Evolutionary conservation across 2,797 vertebrate genomes (phyloP).

Genomic region (Lepus townsendii): DNA sequence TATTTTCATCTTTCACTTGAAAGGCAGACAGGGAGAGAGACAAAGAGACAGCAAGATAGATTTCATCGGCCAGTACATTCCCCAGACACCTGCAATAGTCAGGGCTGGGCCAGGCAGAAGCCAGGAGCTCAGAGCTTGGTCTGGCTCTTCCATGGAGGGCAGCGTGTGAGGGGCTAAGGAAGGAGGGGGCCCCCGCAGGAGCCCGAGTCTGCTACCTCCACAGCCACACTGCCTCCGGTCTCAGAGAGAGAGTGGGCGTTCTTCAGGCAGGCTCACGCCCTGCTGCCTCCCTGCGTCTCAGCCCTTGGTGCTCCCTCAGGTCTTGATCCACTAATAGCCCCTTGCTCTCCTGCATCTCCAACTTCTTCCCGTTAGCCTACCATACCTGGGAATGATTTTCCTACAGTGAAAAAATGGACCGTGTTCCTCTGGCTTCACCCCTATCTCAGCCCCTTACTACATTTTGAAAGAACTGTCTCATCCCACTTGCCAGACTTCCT

Average conservation of each 20-base stretch:
- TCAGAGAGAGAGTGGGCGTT: neutral
- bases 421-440: neutral
- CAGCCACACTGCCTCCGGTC: neutral
- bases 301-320: neutral
- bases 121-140: too few relatives aligned
- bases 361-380: neutral
- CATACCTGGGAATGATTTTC: neutral
- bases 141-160: too few relatives aligned
- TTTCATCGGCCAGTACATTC: too few relatives aligned
- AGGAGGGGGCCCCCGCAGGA: neutral
- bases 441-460: neutral
- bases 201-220: too few relatives aligned
- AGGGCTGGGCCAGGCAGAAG: too few relatives aligned
- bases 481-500: neutral
- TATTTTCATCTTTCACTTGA: too few relatives aligned
- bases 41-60: too few relatives aligned
- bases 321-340: neutral
- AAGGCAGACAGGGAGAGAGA: too few relatives aligned
- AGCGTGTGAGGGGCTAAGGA: neutral
- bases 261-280: neutral
- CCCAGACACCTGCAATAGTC: too few relatives aligned
- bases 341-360: neutral
- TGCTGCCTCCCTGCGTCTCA: neutral
- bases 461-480: slow-evolving; percentile 28
- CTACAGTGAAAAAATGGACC: neutral